Conservation (phyloP, 2,888 invertebrate genomes). For the Iphiclides podalirius region DNA sequence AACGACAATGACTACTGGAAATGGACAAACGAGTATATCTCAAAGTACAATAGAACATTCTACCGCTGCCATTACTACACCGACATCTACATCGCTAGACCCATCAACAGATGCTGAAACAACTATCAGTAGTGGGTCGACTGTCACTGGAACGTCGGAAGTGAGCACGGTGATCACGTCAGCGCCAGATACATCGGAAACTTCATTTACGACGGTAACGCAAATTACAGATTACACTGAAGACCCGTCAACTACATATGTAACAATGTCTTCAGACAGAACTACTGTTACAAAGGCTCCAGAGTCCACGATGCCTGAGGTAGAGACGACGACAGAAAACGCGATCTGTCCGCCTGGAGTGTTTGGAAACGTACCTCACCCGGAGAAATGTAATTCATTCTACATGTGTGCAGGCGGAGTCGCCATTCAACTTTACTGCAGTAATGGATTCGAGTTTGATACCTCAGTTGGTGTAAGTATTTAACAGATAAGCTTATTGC, state of each 20-base stretch:
- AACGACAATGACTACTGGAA: background rate
- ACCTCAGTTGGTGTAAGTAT: conserved; percentile 19
- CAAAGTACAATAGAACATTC: no score
- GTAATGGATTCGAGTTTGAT: conserved; percentile 28
- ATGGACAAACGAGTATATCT: background rate
- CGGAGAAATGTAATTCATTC: conserved; percentile 39
- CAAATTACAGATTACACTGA: no score
- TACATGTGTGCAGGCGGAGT: conserved; percentile 37
- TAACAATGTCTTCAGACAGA: background rate
- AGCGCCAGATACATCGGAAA: no score
- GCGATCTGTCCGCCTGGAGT: conserved; percentile 34
- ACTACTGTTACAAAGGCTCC: background rate
- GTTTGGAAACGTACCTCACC: conserved; percentile 40
- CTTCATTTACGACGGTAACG: no score
- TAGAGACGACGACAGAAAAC: conserved; percentile 1
- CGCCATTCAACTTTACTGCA: conserved; percentile 33
- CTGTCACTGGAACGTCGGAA: no score
- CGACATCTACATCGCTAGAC: no score
- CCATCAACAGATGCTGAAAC: no score
- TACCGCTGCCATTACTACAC: no score
- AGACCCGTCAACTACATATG: no score
- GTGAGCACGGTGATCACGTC: no score
- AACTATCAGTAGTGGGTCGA: no score
- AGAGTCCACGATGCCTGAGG: background rate
- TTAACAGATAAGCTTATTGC: background rate